phyloP scores from a whole-genome alignment of 2,113 vertebrate species.

The Nansenia antarctica region DNA sequence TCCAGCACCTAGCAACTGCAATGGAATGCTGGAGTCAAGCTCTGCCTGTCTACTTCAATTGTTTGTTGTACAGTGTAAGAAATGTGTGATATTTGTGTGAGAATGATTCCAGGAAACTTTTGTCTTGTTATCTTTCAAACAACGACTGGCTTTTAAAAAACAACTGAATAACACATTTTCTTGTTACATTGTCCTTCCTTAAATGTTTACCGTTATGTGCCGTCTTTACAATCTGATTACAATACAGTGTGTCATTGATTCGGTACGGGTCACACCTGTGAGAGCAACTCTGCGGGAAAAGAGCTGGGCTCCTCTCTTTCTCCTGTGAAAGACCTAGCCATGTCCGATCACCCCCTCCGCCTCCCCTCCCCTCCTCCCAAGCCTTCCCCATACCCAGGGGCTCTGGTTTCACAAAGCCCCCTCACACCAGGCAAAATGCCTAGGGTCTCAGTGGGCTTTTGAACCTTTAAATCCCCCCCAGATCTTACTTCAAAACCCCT shows the following conservation, averaged over 20 bases:
- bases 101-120: constrained; percentile 18
- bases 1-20: constrained; percentile 70
- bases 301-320: constrained; percentile 31
- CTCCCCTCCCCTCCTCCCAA: background rate
- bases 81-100: constrained; percentile 26
- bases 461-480: constrained; percentile 42
- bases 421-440: constrained; percentile 52
- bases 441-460: constrained; percentile 45
- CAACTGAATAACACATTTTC: constrained; percentile 7
- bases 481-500: constrained; percentile 25
- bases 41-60: constrained; percentile 48
- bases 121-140: constrained; percentile 17
- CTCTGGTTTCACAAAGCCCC: constrained; percentile 64
- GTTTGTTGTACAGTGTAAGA: constrained; percentile 44
- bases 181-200: too few species aligned
- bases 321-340: constrained; percentile 11
- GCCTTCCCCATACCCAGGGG: constrained; percentile 27
- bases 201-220: constrained; percentile 53
- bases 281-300: constrained; percentile 54
- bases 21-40: constrained; percentile 64
- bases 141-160: background rate
- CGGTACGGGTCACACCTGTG: constrained; percentile 64
- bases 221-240: constrained; percentile 53
- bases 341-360: constrained; percentile 14
- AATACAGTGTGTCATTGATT: constrained; percentile 68